Percentiles rank a stretch among this genome's conserved stretches.
Evolutionary conservation across 2,113 vertebrate genomes (phyloP).

Genomic region (Butastur rufipennis): DNA sequence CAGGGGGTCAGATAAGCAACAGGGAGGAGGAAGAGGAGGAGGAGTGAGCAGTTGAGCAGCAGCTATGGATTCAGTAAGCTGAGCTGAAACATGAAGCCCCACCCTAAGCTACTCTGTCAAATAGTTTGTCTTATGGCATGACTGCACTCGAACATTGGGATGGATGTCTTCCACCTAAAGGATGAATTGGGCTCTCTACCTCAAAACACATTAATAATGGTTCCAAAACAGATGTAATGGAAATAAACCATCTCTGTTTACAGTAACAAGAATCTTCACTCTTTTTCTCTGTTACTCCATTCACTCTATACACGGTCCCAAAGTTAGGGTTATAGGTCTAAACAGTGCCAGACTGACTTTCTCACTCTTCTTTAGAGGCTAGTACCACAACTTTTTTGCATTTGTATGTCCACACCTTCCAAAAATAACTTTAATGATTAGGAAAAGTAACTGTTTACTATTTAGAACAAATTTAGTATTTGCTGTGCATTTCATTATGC

Average conservation of each 20-base stretch:
- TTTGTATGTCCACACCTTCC: not conserved
- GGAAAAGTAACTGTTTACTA: not conserved
- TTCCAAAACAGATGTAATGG: not conserved
- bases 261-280: not conserved
- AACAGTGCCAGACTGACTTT: not conserved
- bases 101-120: not conserved
- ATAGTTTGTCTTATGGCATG: not conserved
- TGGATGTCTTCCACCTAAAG: not conserved
- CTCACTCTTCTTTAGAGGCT: not conserved
- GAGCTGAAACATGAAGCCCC: not conserved
- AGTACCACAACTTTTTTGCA: not conserved
- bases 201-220: not conserved
- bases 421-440: not conserved
- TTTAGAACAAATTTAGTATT: not conserved
- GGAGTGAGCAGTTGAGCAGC: not conserved
- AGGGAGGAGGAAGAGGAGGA: not conserved
- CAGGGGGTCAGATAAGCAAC: not conserved
- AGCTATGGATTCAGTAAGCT: not conserved
- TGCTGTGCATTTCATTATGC: not conserved
- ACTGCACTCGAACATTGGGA: accelerated
- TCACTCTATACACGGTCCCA: not conserved
- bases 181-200: not conserved
- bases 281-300: not conserved
- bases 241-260: not conserved
- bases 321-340: not conserved